Base-by-base conservation (phyloP, 1,140 invertebrate genomes). In the Polypedilum vanderplanki region DNA sequence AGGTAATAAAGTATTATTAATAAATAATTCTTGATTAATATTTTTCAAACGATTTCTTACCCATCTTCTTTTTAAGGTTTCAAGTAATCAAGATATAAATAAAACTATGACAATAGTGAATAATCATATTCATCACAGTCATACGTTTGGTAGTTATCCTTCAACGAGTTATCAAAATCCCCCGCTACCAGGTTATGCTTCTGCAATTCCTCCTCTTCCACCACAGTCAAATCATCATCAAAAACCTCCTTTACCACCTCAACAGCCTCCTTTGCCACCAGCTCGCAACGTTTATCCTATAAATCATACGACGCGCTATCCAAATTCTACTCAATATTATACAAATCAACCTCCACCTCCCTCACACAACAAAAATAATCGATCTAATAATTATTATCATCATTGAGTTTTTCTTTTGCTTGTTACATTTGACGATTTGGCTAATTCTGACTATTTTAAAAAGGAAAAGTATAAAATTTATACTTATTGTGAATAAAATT, bases 361-460 rank as follows among this genome's bases (percentile, higher is more conserved):
- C 10, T 5, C 17, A 4, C 65, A 70, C 17, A 20, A 70, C 17
- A 20, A 70, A 20, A 70, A 20, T 7, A 70, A 22, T 20, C 15
- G 65, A 70, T 70, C 65, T 18, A 70, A 70, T 70, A n/a, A 70
- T 20, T 70, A 70, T 70, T 18, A 70, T 70, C 65, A 70, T 20
- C 65, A 70, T 10, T 70, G 18, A 67, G 20, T 57, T 70, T 70
- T 20, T 20, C 17, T 70, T 18, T 70, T 22, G 17, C 17, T 9
- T 8, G 20, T 12, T 20, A 20, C 4, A 70, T 20, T 15, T 57
- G 46, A 57, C 10, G 10, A 15, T 57, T 15, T 57, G 46, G n/a
- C 46, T 33, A 3, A 33, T 33, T 33, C 24, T 33, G 24, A 33
- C 24, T 33, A 33, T 33, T 33, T 33, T 33, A 33, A 33, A 33